Evolutionary conservation across 1,140 invertebrate species (phyloP).

Genomic region (Dreissena rostriformis): DNA sequence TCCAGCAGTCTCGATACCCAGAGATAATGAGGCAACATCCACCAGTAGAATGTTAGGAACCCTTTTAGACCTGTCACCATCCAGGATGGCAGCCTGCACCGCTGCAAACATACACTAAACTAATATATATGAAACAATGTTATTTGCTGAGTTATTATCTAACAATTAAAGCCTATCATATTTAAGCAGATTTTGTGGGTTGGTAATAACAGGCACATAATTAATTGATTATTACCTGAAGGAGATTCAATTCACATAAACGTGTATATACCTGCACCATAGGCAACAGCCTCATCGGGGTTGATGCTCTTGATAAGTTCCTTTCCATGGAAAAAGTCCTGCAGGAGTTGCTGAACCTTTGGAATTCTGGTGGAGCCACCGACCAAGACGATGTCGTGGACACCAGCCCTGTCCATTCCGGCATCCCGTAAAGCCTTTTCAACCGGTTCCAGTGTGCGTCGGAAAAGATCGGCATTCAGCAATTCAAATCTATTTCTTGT

Average conservation of each 20-base stretch:
- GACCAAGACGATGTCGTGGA: slow-evolving; percentile 98
- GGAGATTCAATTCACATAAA: no score
- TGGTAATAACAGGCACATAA: no score
- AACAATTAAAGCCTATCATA: no score
- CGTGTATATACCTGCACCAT: slow-evolving; percentile 76
- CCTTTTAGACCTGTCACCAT: slow-evolving; percentile 96
- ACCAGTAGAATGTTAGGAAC: slow-evolving; percentile 95
- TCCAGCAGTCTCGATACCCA: slow-evolving; percentile 98
- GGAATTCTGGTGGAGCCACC: slow-evolving; percentile 99
- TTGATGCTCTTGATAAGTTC: slow-evolving; percentile 79
- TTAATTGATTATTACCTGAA: no score
- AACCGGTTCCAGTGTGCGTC: slow-evolving; percentile 95
- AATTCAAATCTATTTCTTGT: slow-evolving; percentile 80
- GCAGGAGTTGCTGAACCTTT: slow-evolving; percentile 96
- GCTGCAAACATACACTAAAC: slow-evolving; percentile 85
- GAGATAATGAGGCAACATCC: slow-evolving; percentile 96
- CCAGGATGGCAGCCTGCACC: slow-evolving; percentile 91
- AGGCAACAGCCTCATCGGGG: slow-evolving; percentile 83
- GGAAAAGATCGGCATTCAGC: slow-evolving; percentile 94
- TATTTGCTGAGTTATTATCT: no score
- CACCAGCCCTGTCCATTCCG: slow-evolving; percentile 94
- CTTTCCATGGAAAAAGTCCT: slow-evolving; percentile 87
- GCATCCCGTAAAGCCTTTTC: slow-evolving; percentile 96
- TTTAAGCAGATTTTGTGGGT: no score
- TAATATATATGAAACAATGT: background rate